phyloP scores from a whole-genome alignment of 2,797 vertebrate species.

The Loriculus beryllinus region DNA sequence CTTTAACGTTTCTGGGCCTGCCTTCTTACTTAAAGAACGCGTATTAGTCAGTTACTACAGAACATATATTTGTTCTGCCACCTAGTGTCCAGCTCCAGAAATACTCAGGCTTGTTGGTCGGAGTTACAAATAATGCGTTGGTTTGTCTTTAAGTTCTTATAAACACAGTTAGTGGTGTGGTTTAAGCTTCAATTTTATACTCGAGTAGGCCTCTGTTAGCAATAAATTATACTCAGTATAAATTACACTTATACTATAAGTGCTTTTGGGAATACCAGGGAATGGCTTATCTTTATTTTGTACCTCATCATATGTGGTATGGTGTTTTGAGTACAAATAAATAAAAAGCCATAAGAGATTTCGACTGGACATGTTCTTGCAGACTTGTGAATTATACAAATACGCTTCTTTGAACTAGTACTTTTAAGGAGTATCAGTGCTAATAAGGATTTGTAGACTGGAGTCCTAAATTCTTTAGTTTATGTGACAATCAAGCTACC shows the following conservation, averaged over 20 bases:
- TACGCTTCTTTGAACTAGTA: not conserved
- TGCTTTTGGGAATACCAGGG: not conserved
- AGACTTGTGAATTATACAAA: not conserved
- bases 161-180: not conserved
- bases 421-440: not conserved
- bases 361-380: not conserved
- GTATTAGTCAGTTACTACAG: not conserved
- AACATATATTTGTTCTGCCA: constrained; percentile 27
- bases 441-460: not conserved
- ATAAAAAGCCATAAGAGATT: not conserved
- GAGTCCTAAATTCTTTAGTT: not conserved
- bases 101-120: not conserved
- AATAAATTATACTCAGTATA: not conserved
- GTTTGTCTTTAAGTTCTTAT: not conserved
- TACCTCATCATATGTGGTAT: not conserved
- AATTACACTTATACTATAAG: not conserved
- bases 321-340: not conserved
- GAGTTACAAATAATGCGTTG: not conserved
- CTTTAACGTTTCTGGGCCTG: not conserved
- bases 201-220: not conserved
- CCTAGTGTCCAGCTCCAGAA: constrained; percentile 36
- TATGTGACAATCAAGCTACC: not conserved
- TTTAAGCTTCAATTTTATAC: not conserved
- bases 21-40: not conserved
- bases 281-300: not conserved